Evolutionary conservation across 2,888 invertebrate species (phyloP).

Genomic region (Apodemia mormo): DNA sequence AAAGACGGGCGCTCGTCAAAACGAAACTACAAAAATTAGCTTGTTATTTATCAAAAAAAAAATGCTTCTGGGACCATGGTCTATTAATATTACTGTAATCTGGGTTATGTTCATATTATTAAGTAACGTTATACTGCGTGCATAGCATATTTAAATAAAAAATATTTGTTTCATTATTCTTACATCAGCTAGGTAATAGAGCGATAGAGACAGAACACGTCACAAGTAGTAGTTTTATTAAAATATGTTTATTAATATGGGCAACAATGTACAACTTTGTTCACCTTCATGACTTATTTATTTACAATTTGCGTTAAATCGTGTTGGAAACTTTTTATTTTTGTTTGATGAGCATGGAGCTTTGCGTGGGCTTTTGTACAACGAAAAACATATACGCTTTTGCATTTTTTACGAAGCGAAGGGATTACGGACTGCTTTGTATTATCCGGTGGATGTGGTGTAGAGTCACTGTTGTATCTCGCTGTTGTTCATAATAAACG

Average conservation of each 20-base stretch:
- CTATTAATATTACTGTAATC: too few species aligned
- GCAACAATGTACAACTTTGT: not conserved
- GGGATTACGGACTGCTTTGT: slow-evolving; percentile 16
- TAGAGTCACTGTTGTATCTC: slow-evolving; percentile 1
- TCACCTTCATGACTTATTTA: not conserved
- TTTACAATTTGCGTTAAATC: slow-evolving; percentile 18
- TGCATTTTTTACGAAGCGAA: slow-evolving; percentile 19
- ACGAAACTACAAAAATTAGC: too few species aligned
- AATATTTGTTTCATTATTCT: too few species aligned
- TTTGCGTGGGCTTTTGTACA: slow-evolving; percentile 8
- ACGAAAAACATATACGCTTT: slow-evolving; percentile 12
- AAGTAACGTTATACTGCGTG: too few species aligned
- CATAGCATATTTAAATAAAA: too few species aligned
- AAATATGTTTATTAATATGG: not conserved
- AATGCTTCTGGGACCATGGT: too few species aligned
- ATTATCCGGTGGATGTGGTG: slow-evolving; percentile 10
- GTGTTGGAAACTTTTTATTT: slow-evolving; percentile 14
- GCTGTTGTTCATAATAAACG: slow-evolving; percentile 4
- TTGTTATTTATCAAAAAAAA: too few species aligned
- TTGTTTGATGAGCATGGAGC: slow-evolving; percentile 14
- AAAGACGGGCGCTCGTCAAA: too few species aligned
- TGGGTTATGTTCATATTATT: too few species aligned
- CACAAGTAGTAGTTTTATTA: too few species aligned
- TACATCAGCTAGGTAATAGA: too few species aligned
- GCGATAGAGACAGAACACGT: too few species aligned